Base-by-base conservation (phyloP, 2,113 vertebrate genomes). In the Cephalopholis sonnerati region DNA sequence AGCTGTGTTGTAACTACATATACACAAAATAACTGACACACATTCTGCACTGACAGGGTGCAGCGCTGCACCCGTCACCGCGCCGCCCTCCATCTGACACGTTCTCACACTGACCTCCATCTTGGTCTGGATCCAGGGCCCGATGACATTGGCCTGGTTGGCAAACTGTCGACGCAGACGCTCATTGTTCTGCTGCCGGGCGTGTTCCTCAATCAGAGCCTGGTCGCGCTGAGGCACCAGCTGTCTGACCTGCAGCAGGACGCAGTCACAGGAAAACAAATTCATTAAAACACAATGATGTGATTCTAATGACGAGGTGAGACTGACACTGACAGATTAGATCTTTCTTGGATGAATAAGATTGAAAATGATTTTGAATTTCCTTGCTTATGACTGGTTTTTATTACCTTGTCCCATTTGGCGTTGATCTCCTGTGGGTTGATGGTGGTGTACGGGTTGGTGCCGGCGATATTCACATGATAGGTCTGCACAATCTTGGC, bases 121-220 rank as follows among this genome's bases (percentile, higher is more conserved):
- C 94, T 99, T 99, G 89, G 94, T 99, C 95, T 99, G 98, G 93
- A 99, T 99, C 98, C 98, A 99, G 81, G 98, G 98, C 32, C 98
- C 98, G 2, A 99, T 99, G 84, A 99, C 95, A 3, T 99, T 99
- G 91, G 98, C 98, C 93, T 99, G 98, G 78, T 96, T 97, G 41
- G 96, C 98, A n/a, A 99, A 99, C 93, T 99, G 98, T 83, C 97
- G 96, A 75, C 98, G 97, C 86, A 99, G 96, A 3, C 96, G 95
- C 82, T 99, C 98, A 0, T 99, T 99, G 87, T 99, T 98, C 93
- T 99, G 98, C 91, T 99, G 98, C 32, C 98, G 97, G 66, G 97
- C 94, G 3, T 99, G 97, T 75, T 99, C 98, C 79, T 99, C 98
- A 4, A 97, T 97, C 87, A 99, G 95, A 22, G 98, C 97, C 84